Conservation (phyloP, 2,797 vertebrate genomes). For the Scolopax bukidnonensis region DNA sequence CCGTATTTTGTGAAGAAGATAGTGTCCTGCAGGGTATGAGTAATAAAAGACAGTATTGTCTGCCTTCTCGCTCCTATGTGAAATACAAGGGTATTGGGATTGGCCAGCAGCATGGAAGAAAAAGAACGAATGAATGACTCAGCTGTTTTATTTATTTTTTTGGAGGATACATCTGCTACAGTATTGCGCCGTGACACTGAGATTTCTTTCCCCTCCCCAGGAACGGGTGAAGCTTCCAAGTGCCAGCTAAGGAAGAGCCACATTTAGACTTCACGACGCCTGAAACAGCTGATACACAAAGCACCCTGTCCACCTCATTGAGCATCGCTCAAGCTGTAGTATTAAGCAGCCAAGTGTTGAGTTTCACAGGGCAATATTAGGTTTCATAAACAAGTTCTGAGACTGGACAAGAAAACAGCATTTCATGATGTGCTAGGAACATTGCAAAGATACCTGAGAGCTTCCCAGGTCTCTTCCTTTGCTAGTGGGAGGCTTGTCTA, state of each 20-base stretch:
- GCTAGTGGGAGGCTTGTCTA: neutral
- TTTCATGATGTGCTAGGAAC: neutral
- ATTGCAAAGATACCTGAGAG: neutral
- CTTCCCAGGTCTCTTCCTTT: neutral
- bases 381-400: conserved; percentile 59
- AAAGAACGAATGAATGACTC: neutral
- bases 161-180: neutral
- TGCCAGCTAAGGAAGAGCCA: neutral
- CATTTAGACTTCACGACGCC: neutral
- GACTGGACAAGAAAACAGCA: neutral
- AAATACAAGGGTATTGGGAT: conserved; percentile 3
- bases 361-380: conserved; percentile 19
- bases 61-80: neutral
- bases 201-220: neutral
- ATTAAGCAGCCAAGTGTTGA: neutral
- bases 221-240: neutral
- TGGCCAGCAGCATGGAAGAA: neutral
- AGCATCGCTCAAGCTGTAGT: neutral
- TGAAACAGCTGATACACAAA: conserved; percentile 37
- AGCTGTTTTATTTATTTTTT: conserved; percentile 13
- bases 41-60: conserved; percentile 50
- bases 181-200: accelerated
- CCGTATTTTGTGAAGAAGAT: conserved; percentile 13
- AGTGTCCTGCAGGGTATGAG: conserved; percentile 39
- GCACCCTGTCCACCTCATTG: neutral